phyloP scores from a whole-genome alignment of 2,113 vertebrate genomes.

The Procapra przewalskii region DNA sequence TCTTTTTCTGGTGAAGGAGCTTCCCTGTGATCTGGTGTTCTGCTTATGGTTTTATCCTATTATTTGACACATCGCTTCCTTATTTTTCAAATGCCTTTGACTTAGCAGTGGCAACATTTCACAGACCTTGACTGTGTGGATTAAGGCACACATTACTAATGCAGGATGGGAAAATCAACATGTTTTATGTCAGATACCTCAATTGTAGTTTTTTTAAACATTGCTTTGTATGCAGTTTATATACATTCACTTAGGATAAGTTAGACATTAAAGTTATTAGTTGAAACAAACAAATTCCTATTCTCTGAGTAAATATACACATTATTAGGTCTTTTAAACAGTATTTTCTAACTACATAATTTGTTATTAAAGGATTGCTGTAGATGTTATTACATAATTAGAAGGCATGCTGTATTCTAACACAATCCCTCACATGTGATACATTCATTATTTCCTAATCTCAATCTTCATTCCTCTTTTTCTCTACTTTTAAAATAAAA shows the following conservation, averaged over 20 bases:
- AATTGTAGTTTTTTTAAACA: not conserved
- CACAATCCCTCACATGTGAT: constrained; percentile 25
- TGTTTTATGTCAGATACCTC: constrained; percentile 30
- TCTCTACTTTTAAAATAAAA: constrained; percentile 30
- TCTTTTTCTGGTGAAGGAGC: not conserved
- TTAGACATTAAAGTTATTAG: not conserved
- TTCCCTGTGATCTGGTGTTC: not conserved
- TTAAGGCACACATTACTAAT: constrained; percentile 16
- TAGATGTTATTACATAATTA: constrained; percentile 39
- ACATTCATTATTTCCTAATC: constrained; percentile 49
- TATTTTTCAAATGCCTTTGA: not conserved
- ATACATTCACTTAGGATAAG: not conserved
- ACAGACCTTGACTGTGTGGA: not conserved
- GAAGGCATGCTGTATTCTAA: constrained; percentile 42
- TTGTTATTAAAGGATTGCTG: constrained; percentile 48
- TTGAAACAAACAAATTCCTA: constrained; percentile 14
- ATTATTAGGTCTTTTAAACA: constrained; percentile 57
- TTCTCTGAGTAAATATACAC: constrained; percentile 37
- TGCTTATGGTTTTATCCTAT: not conserved
- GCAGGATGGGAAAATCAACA: constrained; percentile 21
- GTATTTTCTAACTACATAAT: constrained; percentile 59
- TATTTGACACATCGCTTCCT: not conserved
- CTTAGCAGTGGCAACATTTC: not conserved
- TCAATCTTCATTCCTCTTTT: not conserved
- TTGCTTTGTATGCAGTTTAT: not conserved